Evolutionary conservation across 2,888 invertebrate species (phyloP), one percentile per base, ranked within the genome.

Genomic region (Aromia moschata): DNA sequence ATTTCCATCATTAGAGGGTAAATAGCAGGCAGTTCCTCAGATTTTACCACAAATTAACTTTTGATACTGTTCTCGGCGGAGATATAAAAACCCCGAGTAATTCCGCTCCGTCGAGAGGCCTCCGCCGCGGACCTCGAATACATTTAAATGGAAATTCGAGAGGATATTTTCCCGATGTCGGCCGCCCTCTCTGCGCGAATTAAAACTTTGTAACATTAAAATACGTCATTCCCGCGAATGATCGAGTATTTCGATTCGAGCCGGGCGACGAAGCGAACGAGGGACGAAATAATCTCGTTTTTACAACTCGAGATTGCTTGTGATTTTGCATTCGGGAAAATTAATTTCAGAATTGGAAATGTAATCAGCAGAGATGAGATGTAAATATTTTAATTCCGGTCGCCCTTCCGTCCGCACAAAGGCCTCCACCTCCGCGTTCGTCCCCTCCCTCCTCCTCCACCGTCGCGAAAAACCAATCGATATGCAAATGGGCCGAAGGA

Each of bases 11-110:
- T 79, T 79, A 78, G 76, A 76, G 74, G 72, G 77, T 76, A 76
- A 78, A 78, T 74, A 77, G 68, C 59, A 65, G 62, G 70, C 71
- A 70, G 76, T 74, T 75, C 73, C 77, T 77, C 76, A 79, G 79
- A 79, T 79, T 80, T 79, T 75, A 78, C 80, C 80, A 79, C 80
- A 80, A 80, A 80, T 80, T 80, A 80, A 80, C 80, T 80, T 80
- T 76, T 79, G 79, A 78, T 80, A 78, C 77, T 77, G 79, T 79
- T 76, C 80, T 80, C 80, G 73, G 72, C 73, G 80, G 80, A 75
- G 78, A 78, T 77, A 80, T 80, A 80, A 80, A 80, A 80, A 79
- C 74, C n/a, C 76, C 70, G 69, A 74, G 78, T 78, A 79, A 80
- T 79, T 79, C 75, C 76, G 54, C 54, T 64, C 62, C 57, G 62